Evolutionary conservation across 2,113 vertebrate species (phyloP).

Genomic region (Synchiropus splendidus): DNA sequence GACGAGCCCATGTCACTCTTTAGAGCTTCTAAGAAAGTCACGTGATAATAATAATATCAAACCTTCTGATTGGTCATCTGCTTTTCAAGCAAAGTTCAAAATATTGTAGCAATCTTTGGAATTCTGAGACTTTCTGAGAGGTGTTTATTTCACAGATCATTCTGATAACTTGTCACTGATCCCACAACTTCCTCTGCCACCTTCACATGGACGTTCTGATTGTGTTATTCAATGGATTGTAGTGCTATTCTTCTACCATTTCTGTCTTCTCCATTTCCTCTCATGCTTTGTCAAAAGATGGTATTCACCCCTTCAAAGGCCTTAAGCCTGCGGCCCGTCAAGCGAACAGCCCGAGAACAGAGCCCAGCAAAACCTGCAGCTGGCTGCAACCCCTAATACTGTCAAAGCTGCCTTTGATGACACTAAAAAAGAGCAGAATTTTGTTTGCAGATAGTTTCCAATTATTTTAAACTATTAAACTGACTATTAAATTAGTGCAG

Average conservation of each 20-base stretch:
- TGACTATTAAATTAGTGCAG: too few species aligned
- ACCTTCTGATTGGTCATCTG: neutral
- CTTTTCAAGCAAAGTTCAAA: conserved; percentile 3
- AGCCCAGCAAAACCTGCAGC: conserved; percentile 88
- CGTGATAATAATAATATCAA: conserved; percentile 30
- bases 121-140: conserved; percentile 58
- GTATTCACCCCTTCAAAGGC: conserved; percentile 99
- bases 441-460: too few species aligned
- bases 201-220: conserved; percentile 15
- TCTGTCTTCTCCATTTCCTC: conserved; percentile 69
- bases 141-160: conserved; percentile 16
- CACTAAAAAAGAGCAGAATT: too few species aligned
- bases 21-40: conserved; percentile 75
- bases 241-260: conserved; percentile 24
- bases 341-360: conserved; percentile 99
- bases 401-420: too few species aligned
- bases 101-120: neutral
- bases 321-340: conserved; percentile 99
- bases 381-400: conserved; percentile 63
- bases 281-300: conserved; percentile 99
- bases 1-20: conserved; percentile 19
- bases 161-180: conserved; percentile 17
- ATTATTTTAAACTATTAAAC: too few species aligned
- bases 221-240: conserved; percentile 27
- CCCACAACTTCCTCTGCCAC: conserved; percentile 20